Base-by-base conservation (phyloP, 1,140 invertebrate genomes). In the Antheraea mylitta region DNA sequence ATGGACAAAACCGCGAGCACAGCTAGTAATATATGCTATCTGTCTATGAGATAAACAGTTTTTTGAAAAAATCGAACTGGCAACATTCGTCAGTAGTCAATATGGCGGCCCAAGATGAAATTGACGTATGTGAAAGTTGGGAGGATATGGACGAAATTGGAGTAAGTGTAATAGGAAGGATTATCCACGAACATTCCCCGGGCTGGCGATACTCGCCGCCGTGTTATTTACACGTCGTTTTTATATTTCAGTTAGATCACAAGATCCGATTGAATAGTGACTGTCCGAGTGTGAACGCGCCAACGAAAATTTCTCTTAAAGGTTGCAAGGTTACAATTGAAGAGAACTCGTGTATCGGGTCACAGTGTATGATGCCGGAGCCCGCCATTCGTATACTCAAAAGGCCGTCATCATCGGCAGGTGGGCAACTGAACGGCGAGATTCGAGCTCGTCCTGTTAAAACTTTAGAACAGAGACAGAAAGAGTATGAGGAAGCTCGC, bases 401-500 rank as follows among this genome's bases (percentile, higher is more conserved):
- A 79, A 93, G 97, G 77, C 96, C 97, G 64, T 93, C 89, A 16
- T 82, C 86, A 22, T 74, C 82, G 22, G 78, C 76, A 5, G 84
- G 83, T 63, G 86, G 87, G 8, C 87, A 88, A 71, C 69, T 87
- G 10, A 95, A 95, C 79, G 94, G 94, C 66, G 95, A 96, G 75
- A 91, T 76, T 65, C 82, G 89, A 61, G 82, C 87, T 30, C 95
- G 96, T 81, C 97, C 96, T 48, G 95, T 96, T 58, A 97, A 97
- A 91, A 97, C 96, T 61, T 90, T 98, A 10, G 95, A 97, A 92
- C 97, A 97, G 93, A 93, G 97, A 79, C 96, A 97, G 89, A 96
- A 96, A 79, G 97, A 97, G 84, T 98, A 98, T 89, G 97, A 97
- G 3, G 95, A 97, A 87, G 97, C 97, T 22, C 94, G 97, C 67